Percentiles rank a stretch among this genome's conserved stretches.
Conservation (phyloP, 2,113 vertebrate species). For the Vulpes ferrilata region DNA sequence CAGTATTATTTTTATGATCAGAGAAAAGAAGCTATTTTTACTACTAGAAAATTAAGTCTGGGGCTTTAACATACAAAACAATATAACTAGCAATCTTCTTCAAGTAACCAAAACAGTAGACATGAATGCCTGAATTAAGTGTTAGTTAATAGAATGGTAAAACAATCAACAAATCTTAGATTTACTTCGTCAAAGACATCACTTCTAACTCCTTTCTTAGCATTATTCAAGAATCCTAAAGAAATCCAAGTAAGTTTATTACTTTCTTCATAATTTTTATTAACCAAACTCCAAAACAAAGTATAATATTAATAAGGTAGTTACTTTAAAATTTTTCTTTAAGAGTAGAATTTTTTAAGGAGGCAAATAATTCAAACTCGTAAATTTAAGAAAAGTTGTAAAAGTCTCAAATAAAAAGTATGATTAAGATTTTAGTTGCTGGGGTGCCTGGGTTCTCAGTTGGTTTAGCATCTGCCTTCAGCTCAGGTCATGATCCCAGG, state of each 20-base stretch:
- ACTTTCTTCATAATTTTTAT: constrained; percentile 2
- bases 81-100: neutral
- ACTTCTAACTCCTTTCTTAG: neutral
- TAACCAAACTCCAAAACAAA: neutral
- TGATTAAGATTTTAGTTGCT: neutral
- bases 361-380: neutral
- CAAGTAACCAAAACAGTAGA: neutral
- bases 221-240: neutral
- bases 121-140: neutral
- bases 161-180: neutral
- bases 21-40: neutral
- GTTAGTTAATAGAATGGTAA: neutral
- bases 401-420: constrained; percentile 13
- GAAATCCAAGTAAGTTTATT: neutral
- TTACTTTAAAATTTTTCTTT: constrained; percentile 28
- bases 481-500: too few species aligned
- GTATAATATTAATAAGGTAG: neutral
- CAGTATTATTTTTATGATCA: neutral
- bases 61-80: constrained; percentile 10
- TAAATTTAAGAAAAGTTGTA: neutral
- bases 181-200: constrained; percentile 2
- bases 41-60: neutral
- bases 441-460: too few species aligned
- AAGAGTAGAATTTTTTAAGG: neutral
- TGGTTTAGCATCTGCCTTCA: too few species aligned